Evolutionary conservation across 2,888 invertebrate genomes (phyloP).

Genomic region (Bugula neritina): DNA sequence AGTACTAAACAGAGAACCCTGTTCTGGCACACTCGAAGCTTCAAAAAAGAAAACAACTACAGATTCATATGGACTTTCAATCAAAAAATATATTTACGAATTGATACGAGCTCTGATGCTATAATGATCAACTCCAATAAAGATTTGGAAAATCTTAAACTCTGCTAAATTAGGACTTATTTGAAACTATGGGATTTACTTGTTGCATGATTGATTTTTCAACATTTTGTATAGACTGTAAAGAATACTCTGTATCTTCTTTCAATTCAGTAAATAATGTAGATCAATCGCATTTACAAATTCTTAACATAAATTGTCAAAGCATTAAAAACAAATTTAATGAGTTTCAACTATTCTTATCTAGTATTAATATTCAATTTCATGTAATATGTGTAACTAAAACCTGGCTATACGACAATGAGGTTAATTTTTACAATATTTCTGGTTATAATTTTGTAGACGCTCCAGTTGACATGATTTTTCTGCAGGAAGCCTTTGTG

Average conservation of each 20-base stretch:
- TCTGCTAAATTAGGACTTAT: background rate
- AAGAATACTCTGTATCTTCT: background rate
- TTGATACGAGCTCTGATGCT: background rate
- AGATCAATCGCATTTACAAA: background rate
- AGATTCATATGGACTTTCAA: background rate
- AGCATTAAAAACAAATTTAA: conserved; percentile 1
- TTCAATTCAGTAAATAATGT: background rate
- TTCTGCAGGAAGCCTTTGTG: no score
- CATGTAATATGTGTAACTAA: background rate
- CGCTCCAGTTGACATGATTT: background rate
- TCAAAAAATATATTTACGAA: background rate
- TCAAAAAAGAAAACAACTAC: background rate
- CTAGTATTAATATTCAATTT: background rate
- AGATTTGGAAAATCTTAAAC: background rate
- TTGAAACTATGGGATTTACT: background rate
- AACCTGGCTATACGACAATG: background rate
- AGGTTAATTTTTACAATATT: background rate
- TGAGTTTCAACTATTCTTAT: no score
- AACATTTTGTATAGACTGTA: background rate
- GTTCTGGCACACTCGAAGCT: background rate
- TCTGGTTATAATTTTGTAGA: background rate
- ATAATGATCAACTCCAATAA: background rate
- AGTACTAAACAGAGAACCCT: background rate
- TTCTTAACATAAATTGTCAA: background rate
- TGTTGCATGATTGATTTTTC: background rate